Base-by-base conservation (phyloP, 2,888 invertebrate genomes). In the Polyploca ridens region DNA sequence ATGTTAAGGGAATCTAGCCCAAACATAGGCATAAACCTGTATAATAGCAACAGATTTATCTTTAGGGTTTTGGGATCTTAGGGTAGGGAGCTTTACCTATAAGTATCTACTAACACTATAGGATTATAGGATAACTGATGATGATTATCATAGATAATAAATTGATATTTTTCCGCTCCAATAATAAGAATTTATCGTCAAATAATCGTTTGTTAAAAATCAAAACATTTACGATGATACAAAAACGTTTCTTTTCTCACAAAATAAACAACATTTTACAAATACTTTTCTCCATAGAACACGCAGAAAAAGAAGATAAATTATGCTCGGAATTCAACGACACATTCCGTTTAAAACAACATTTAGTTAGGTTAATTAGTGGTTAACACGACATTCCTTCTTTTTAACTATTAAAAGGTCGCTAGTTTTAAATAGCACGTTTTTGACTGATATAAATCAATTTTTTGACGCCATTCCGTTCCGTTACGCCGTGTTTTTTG, bases 321-420 rank as follows among this genome's bases (percentile, higher is more conserved):
- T 77, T 66, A 67, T 74, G 73, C 78, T 80, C 76, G 78, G 81
- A 74, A 83, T 84, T 79, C 79, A 73, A 80, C 77, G 66, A 77
- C 77, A 77, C 87, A 88, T 88, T 85, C 88, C 84, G 66, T 76
- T 77, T 76, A 69, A 73, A 65, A 69, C 72, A 70, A 76, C 72
- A 67, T 66, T 88, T 90, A 87, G 88, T 87, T 85, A 81, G 85
- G 88, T 90, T 90, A 91, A 91, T 91, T 91, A 90, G 88, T 86
- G 85, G 85, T 85, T 79, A 81, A 79, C 83, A 74, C 78, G 76
- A 80, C 78, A 78, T 81, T 80, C 78, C 73, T 64, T 68, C 74
- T 76, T 76, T 78, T 73, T 74, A 79, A 66, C 76, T 79, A 41
- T 41, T 41, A 41, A 13, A 41, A 41, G 41, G 41, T 73, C 73